Base-by-base conservation (phyloP, 2,888 invertebrate genomes). In the Plagiodera versicolora region DNA sequence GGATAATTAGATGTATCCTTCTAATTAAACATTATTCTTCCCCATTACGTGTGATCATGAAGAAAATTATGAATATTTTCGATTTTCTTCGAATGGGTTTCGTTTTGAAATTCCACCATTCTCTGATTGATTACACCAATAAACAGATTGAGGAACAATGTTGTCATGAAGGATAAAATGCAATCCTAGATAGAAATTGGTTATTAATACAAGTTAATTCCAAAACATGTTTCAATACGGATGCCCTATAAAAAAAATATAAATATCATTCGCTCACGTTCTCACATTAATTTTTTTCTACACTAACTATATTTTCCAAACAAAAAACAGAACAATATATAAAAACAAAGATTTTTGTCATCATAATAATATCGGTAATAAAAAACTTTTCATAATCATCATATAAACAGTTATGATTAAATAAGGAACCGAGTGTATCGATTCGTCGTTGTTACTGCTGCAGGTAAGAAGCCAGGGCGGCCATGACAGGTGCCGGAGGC, bases 401-500 rank as follows among this genome's bases (percentile, higher is more conserved):
- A 77, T 78, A 78, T 77, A 77, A 79, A 79, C 75, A 74, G 14
- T 77, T 72, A 74, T 75, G 77, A 77, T 75, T 60, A 48, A 77
- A 75, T 75, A 75, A 74, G 67, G 70, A 72, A 72, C 70, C 69
- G 55, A 60, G 50, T 45, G 55, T 45, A 58, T 62, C 61, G 58
- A 71, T 58, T 64, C 49, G 72, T 79, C 77, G 79, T 77, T 79
- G 79, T 71, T 66, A 78, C 77, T 77, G 72, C 74, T 79, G 82
- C 74, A 83, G 82, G 75, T 78, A 81, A 72, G 80, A 77, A 72
- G 80, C 74, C 66, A 81, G 80, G 80, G 86, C 85, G 77, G 88
- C 87, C 87, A 88, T 88, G 78, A 88, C 83, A 75, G 87, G 86
- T 77, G 92, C 92, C 79, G 92, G 92, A 79, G 92, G 92, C 86